Evolutionary conservation across 2,888 invertebrate species (phyloP), one percentile per base, ranked within the genome.

Genomic region (Tipula helvola): DNA sequence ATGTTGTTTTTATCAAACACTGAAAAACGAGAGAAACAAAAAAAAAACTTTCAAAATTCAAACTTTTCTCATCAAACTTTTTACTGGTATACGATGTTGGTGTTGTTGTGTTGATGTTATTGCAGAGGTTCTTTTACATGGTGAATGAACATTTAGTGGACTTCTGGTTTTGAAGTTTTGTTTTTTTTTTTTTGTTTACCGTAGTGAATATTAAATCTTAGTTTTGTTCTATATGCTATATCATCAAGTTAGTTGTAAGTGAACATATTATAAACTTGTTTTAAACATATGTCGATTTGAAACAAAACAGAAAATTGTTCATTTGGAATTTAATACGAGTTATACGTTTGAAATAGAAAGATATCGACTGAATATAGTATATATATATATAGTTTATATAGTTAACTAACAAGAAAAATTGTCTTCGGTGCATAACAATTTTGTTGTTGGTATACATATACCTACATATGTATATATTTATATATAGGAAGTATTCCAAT

Each of bases 11-110:
- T 71, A 71, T 71, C 71, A 71, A 71, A 71, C 71, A 71, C 71
- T 71, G 28, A 71, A 71, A 71, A 28, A 71, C 16, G 52, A 16
- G 16, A 1, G 28, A 28, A 71, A 71, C 28, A 71, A 71, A 71
- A 28, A 28, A 7, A 71, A 71, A 71, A 71, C 71, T 71, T 71
- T 71, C 71, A 71, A 71, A 71, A 71, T 71, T 71, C 28, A 71
- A 71, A 71, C 71, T 71, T 71, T 71, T 71, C 71, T 71, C 71
- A 71, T 71, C 71, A 71, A 71, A 71, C 71, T 71, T 71, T 71
- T 71, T 71, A 71, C 71, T 71, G 71, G 71, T 18, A 28, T 8
- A 4, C n/a, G 28, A 28, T 28, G 28, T 71, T n/a, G 5, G 52
- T 16, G 0, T 52, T 5, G n/a, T 52, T 5, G 16, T 52, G 52